Base-by-base conservation (phyloP, 2,888 invertebrate genomes). In the Syrista parreyssii region DNA sequence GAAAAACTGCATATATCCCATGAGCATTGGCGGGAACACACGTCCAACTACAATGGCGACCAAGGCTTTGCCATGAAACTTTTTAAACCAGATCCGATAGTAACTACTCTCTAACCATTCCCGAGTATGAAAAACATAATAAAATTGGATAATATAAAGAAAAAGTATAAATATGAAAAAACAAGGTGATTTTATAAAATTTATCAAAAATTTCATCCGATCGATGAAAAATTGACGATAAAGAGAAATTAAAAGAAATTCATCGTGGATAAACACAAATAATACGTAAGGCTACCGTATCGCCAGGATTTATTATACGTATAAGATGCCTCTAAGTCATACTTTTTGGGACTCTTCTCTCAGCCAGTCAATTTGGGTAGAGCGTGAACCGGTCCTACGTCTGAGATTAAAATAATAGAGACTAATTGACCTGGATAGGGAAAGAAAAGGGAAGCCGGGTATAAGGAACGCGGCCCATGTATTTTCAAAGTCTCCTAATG, bases 1-100 rank as follows among this genome's bases (percentile, higher is more conserved):
- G 83, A 80, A 81, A 82, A 82, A 82, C 78, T 78, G 76, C 76
- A 73, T 73, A 68, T 76, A 79, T 69, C 71, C 71, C 71, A 31
- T 23, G 23, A 75, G 73, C 71, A 75, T 78, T 79, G 75, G 72
- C 77, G 74, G 75, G 73, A 69, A 79, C 71, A 69, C 72, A 69
- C 69, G 69, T 71, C 68, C 35, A 33, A 30, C 71, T 55, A 9
- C 71, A 69, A 32, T 4, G 31, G 69, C 32, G 74, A 6, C 15
- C 68, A 40, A 68, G 75, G 71, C 40, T 75, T 78, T 73, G 23
- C 55, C 55, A 55, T 55, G 55, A 36, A 78, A 79, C 75, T 80
- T 81, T 78, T 81, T 78, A 73, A 78, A 79, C 77, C 77, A 74
- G 78, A 68, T 32, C 74, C 35, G 55, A 9, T 3, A 23, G 2